These are phyloP conservation scores for Rhogogaster chlorosoma DNA, from an alignment of 2,888 invertebrate genomes.

Conservation along the genomic window DNA sequence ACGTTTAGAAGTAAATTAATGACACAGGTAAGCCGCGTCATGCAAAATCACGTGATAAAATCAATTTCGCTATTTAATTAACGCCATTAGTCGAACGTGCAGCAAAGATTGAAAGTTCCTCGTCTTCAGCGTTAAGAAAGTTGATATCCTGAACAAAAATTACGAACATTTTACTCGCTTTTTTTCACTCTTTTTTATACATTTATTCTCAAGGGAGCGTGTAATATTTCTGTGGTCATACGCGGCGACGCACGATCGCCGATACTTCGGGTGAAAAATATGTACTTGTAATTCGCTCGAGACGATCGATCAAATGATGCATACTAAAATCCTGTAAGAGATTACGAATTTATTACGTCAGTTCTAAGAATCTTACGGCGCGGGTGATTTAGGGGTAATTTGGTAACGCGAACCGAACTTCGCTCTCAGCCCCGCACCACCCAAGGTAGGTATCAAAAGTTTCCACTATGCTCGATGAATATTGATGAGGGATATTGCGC, in stretches of 20 bases:
- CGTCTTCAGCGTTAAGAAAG: not conserved
- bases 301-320: not conserved
- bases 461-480: constrained; percentile 15
- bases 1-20: not conserved
- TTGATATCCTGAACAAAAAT: not conserved
- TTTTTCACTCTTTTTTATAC: not conserved
- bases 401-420: not conserved
- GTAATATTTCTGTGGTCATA: not conserved
- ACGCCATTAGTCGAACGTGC: not conserved
- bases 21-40: not conserved
- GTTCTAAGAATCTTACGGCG: not conserved
- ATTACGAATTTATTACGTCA: constrained; percentile 30
- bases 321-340: constrained; percentile 12
- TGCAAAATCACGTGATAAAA: not conserved
- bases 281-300: not conserved
- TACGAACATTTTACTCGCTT: not conserved
- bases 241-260: not conserved
- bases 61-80: not conserved
- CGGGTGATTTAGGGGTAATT: constrained; percentile 35
- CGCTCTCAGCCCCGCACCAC: not conserved
- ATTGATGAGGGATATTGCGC: constrained; percentile 30
- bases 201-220: not conserved
- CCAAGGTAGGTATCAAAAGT: constrained; percentile 8
- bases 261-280: not conserved
- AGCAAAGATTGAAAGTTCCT: not conserved